Evolutionary conservation across 2,888 invertebrate species (phyloP).

Genomic region (Limnephilus lunatus): DNA sequence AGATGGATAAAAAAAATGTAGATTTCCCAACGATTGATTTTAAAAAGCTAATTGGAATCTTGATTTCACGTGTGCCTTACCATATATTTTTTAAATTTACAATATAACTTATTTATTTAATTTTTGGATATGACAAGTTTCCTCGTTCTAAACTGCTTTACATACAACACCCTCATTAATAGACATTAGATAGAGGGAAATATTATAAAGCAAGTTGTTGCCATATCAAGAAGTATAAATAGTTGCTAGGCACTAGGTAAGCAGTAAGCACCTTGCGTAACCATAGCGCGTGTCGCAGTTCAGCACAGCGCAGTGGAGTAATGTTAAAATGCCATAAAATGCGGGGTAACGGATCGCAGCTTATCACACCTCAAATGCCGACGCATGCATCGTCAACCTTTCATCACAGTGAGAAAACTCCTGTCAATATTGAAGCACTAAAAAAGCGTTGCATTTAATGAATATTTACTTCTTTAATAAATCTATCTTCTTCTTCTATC

Average conservation of each 20-base stretch:
- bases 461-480: no score
- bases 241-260: not conserved
- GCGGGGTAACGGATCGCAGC: constrained; percentile 49
- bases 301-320: not conserved
- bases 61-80: not conserved
- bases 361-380: constrained; percentile 36
- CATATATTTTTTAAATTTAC: not conserved
- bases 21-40: no score
- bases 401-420: not conserved
- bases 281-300: not conserved
- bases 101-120: not conserved
- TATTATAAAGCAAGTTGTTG: not conserved
- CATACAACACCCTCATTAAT: not conserved
- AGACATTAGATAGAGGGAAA: not conserved
- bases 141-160: not conserved
- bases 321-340: constrained; percentile 46
- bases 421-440: not conserved
- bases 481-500: no score
- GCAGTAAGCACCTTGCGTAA: not conserved
- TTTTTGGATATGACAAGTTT: not conserved
- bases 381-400: constrained; percentile 5
- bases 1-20: no score
- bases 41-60: no score
- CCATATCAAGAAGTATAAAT: not conserved
- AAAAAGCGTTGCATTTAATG: not conserved